Evolutionary conservation across 64 coral and sea anemone species (phyloP).

Genomic region (Actinia tenebrosa): DNA sequence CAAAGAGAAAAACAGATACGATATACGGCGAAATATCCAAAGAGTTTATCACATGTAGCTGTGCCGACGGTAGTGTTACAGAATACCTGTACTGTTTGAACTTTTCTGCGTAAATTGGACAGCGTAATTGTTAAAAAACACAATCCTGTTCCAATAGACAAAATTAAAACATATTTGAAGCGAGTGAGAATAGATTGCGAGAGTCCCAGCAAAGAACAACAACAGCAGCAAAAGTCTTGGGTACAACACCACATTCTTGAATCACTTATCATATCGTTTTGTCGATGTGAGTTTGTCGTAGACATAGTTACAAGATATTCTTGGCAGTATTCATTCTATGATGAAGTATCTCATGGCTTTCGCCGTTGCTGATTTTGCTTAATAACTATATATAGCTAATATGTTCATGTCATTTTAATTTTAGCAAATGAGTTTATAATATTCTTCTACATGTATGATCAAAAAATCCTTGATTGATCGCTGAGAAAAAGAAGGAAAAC

Average conservation of each 20-base stretch:
- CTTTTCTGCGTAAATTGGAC: not conserved
- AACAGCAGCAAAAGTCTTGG: not conserved
- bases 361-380: too few relatives aligned
- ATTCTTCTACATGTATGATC: too few relatives aligned
- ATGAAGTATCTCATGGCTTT: too few relatives aligned
- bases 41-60: not conserved
- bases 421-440: too few relatives aligned
- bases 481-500: too few relatives aligned
- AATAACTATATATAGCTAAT: too few relatives aligned
- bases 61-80: not conserved
- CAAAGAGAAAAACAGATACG: not conserved
- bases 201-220: not conserved
- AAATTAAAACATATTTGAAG: not conserved
- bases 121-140: not conserved
- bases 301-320: too few relatives aligned
- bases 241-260: not conserved
- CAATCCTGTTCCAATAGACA: not conserved
- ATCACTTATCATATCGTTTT: not conserved
- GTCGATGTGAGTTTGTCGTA: not conserved
- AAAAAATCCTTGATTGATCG: too few relatives aligned
- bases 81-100: not conserved
- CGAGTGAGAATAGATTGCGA: not conserved
- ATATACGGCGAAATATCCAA: not conserved
- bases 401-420: too few relatives aligned
- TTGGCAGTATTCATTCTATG: too few relatives aligned